Conservation (phyloP, 64 coral and sea anemone genomes). For the Actinia equina region DNA sequence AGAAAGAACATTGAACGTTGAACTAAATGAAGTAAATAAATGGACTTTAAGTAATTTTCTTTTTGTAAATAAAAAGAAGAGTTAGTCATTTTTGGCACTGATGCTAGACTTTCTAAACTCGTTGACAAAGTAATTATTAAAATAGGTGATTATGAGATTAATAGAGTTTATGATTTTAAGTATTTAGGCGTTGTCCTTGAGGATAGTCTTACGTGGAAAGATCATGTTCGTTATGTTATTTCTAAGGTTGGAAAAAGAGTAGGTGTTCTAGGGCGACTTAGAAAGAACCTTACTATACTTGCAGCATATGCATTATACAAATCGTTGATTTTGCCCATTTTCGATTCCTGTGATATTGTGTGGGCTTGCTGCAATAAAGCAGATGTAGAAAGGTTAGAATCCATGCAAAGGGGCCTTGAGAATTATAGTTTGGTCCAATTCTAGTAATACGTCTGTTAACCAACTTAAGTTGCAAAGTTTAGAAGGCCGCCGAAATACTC, state of each 20-base stretch:
- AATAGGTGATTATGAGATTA: no score
- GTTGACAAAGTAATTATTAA: no score
- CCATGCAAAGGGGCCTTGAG: neutral
- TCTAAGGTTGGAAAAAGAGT: conserved; percentile 36
- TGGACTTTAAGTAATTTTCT: no score
- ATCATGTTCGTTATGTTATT: conserved; percentile 31
- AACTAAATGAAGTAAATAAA: no score
- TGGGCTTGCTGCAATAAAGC: conserved; percentile 27
- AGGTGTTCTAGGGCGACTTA: conserved; percentile 27
- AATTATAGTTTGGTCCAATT: neutral
- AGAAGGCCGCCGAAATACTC: no score
- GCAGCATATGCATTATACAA: conserved; percentile 49
- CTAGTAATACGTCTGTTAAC: neutral
- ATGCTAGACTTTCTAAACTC: no score
- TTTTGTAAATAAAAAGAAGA: no score
- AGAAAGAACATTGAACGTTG: no score
- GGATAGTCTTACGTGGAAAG: conserved; percentile 38
- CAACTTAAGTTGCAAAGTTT: no score
- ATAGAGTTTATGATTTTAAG: neutral
- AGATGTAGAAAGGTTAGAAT: neutral
- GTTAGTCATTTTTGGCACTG: no score
- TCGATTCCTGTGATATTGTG: conserved; percentile 36
- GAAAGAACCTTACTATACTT: conserved; percentile 33
- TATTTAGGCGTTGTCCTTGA: conserved; percentile 30
- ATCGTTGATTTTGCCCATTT: conserved; percentile 28